Conservation (phyloP, 2,113 vertebrate species). For the Heterotis niloticus region DNA sequence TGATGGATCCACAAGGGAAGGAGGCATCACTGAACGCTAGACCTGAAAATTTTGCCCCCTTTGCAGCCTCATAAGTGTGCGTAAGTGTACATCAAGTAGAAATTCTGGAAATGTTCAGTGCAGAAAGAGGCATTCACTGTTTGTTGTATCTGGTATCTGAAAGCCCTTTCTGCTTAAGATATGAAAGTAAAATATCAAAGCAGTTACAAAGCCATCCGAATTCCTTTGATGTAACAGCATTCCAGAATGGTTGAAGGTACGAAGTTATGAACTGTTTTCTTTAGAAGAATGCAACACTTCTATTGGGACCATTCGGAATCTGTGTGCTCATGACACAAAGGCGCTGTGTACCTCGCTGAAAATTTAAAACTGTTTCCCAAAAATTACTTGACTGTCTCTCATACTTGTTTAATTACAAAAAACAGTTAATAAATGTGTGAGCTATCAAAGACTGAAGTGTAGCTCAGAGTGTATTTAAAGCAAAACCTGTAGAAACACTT, state of each 20-base stretch:
- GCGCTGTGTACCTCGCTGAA: not conserved
- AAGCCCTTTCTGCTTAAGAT: not conserved
- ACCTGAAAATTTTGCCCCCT: not conserved
- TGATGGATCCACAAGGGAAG: not conserved
- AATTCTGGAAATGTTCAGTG: no score
- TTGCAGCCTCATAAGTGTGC: not conserved
- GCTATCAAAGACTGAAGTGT: not conserved
- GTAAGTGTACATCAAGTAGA: not conserved
- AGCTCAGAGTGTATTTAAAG: no score
- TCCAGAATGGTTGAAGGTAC: not conserved
- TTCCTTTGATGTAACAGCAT: not conserved
- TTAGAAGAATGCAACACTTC: not conserved
- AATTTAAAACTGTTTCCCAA: not conserved
- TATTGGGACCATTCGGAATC: not conserved
- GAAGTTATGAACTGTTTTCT: no score
- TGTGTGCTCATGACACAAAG: not conserved
- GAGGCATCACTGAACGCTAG: not conserved
- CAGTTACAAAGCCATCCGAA: not conserved
- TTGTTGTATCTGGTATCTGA: no score
- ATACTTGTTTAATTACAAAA: no score
- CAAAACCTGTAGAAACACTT: no score
- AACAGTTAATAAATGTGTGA: not conserved
- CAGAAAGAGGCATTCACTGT: not conserved
- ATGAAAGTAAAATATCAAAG: not conserved
- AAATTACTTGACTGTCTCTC: no score